phyloP scores from a whole-genome alignment of 64 coral and sea anemone species.

The Cladopsammia gracilis region DNA sequence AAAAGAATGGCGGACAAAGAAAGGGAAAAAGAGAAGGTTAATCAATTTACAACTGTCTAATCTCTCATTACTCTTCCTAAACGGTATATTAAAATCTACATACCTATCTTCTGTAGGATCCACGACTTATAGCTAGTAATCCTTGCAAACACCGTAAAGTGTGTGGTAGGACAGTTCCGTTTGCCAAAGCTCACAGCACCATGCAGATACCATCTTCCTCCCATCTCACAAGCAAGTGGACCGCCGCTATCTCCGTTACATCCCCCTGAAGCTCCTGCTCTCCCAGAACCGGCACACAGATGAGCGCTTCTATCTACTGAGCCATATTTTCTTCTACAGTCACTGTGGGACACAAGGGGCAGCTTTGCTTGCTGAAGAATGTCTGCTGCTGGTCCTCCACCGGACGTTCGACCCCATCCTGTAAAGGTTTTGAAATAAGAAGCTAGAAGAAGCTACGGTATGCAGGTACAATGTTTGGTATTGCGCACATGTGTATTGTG shows the following conservation, averaged over 20 bases:
- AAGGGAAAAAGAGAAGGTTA: too few species aligned
- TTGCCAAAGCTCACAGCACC: slow-evolving; percentile 87
- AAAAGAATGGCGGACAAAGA: too few species aligned
- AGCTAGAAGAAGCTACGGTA: too few species aligned
- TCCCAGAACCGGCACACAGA: slow-evolving; percentile 76
- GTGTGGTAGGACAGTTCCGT: slow-evolving; percentile 72
- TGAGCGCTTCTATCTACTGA: slow-evolving; percentile 58
- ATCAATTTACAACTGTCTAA: too few species aligned
- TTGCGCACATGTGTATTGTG: too few species aligned
- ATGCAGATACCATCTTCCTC: slow-evolving; percentile 58
- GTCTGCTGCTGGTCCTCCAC: slow-evolving; percentile 35
- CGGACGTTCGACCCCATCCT: slow-evolving; percentile 76
- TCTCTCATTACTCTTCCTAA: too few species aligned
- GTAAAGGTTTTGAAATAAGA: too few species aligned
- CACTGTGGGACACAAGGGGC: slow-evolving; percentile 65
- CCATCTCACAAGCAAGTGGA: slow-evolving; percentile 73
- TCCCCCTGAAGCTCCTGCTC: slow-evolving; percentile 58
- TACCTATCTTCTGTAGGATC: slow-evolving; percentile 35
- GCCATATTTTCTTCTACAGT: slow-evolving; percentile 65
- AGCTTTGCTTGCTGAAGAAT: slow-evolving; percentile 82
- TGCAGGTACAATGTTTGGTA: too few species aligned
- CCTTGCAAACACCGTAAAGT: slow-evolving; percentile 82
- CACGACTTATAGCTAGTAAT: slow-evolving; percentile 66
- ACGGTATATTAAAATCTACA: too few species aligned
- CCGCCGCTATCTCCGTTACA: slow-evolving; percentile 79